These are phyloP conservation scores for Dendropsophus ebraccatus DNA, from an alignment of 2,113 vertebrate genomes.

Conservation along the genomic window DNA sequence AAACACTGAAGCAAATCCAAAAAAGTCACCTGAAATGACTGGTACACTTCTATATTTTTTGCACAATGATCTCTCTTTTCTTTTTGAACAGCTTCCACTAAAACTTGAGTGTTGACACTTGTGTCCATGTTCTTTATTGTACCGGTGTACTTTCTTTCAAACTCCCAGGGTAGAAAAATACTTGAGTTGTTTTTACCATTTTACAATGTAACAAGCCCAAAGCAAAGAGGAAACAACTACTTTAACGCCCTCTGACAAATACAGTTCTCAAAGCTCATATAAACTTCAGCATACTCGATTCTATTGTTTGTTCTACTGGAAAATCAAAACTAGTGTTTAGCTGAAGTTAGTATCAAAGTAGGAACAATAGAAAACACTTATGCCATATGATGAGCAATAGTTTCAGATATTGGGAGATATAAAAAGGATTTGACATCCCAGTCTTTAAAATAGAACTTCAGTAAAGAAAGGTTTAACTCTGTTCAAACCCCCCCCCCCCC, in stretches of 20 bases:
- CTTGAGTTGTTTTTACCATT: no score
- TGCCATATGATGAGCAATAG: not conserved
- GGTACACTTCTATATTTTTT: not conserved
- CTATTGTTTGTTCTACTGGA: not conserved
- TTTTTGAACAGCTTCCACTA: not conserved
- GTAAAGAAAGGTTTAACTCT: no score
- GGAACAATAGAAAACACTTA: not conserved
- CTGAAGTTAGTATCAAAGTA: not conserved
- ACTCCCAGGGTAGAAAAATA: not conserved
- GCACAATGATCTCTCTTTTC: no score
- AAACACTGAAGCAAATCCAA: no score
- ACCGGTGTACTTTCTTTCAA: not conserved
- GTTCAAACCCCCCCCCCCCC: no score
- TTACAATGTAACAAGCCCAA: not conserved
- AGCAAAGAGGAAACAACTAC: not conserved
- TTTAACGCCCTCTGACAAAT: not conserved
- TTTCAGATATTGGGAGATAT: not conserved
- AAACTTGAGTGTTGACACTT: not conserved
- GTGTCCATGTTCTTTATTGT: not conserved
- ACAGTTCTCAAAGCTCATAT: not conserved
- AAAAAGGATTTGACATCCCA: not conserved
- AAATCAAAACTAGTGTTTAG: not conserved
- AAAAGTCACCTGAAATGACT: no score
- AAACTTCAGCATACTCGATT: not conserved
- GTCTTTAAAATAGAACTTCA: no score